These are phyloP conservation scores for Drosophila greeni DNA, from an alignment of 2,888 invertebrate genomes.

Conservation along the genomic window DNA sequence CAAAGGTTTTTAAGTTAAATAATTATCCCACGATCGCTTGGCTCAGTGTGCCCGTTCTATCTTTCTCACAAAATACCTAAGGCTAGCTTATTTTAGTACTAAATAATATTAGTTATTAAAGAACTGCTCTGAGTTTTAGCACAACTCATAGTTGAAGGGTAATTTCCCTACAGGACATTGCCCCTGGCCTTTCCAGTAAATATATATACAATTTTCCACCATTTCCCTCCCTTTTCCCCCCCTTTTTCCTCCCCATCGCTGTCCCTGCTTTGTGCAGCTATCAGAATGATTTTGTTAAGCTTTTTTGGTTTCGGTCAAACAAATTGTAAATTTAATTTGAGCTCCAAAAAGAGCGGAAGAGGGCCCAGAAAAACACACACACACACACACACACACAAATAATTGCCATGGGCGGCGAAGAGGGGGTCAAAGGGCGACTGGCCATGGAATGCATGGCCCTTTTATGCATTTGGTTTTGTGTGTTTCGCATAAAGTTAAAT, in stretches of 20 bases:
- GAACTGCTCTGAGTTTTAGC: neutral
- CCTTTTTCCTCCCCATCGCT: too few species aligned
- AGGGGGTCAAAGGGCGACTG: neutral
- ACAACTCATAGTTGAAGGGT: neutral
- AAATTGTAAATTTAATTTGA: slow-evolving; percentile 34
- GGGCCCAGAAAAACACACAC: slow-evolving; percentile 5
- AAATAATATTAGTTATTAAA: neutral
- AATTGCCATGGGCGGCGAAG: slow-evolving; percentile 2
- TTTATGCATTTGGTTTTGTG: slow-evolving; percentile 23
- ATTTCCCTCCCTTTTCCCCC: neutral
- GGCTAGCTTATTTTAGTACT: neutral
- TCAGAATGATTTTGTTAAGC: slow-evolving; percentile 12
- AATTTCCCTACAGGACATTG: neutral
- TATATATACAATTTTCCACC: neutral
- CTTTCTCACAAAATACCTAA: neutral
- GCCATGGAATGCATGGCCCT: slow-evolving; percentile 15
- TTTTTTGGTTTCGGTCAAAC: slow-evolving; percentile 23
- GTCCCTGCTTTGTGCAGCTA: slow-evolving; percentile 2
- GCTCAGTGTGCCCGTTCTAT: neutral
- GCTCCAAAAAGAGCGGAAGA: slow-evolving; percentile 9
- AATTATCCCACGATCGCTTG: neutral
- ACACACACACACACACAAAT: slow-evolving; percentile 18
- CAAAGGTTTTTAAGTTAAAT: too few species aligned
- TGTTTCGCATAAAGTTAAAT: slow-evolving; percentile 25
- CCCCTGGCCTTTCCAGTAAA: neutral